Percentiles rank a stretch among this genome's conserved stretches.
phyloP scores from a whole-genome alignment of 2,113 vertebrate genomes.

The Seriola aureovittata region DNA sequence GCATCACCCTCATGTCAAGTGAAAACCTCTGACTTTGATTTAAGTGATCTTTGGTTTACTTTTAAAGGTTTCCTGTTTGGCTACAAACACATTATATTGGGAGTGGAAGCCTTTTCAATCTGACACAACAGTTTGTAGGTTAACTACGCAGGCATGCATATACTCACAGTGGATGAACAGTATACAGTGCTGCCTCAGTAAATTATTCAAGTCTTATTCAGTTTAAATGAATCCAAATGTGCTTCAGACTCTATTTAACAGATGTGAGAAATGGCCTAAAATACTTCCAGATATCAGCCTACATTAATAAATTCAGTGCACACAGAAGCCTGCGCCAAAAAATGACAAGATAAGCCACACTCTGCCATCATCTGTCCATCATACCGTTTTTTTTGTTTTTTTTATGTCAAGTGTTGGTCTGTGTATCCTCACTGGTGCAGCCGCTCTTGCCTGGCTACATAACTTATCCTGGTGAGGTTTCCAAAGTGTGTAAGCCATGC shows the following conservation, averaged over 20 bases:
- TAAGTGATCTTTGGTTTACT: neutral
- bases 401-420: conserved; percentile 5
- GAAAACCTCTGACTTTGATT: conserved; percentile 3
- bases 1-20: conserved; percentile 14
- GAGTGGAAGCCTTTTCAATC: neutral
- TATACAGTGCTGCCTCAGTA: neutral
- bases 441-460: neutral
- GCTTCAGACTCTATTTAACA: conserved; percentile 18
- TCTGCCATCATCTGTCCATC: conserved; percentile 27
- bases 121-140: neutral
- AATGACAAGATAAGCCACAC: neutral
- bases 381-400: conserved; percentile 7
- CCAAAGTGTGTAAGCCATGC: conserved; percentile 40
- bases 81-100: neutral
- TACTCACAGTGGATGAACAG: neutral
- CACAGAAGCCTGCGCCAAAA: conserved; percentile 1
- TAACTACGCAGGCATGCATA: neutral
- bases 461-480: conserved; percentile 17
- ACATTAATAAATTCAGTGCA: neutral
- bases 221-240: conserved; percentile 30
- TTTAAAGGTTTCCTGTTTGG: neutral
- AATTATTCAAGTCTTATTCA: neutral
- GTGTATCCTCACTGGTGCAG: conserved; percentile 6
- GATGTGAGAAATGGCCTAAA: conserved; percentile 23
- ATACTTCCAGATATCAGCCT: conserved; percentile 33